Conservation (phyloP, 2,888 invertebrate species). For the Timandra comae region DNA sequence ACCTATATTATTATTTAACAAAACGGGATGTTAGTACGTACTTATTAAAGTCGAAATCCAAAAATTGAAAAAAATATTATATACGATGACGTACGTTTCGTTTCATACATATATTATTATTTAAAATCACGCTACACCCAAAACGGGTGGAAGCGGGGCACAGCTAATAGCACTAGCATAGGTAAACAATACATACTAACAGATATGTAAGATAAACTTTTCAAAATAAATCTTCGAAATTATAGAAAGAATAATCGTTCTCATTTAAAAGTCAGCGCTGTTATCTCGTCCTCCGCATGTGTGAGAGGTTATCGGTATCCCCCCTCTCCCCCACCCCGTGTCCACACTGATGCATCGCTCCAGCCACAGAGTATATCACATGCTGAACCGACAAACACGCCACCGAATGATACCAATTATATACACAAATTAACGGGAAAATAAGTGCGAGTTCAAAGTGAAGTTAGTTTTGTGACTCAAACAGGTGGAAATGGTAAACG, state of each 20-base stretch:
- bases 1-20: too few species aligned
- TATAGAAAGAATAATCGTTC: conserved; percentile 50
- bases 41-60: too few species aligned
- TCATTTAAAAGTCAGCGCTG: conserved; percentile 58
- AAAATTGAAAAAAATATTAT: too few species aligned
- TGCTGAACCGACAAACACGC: conserved; percentile 46
- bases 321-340: conserved; percentile 28
- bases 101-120: too few species aligned
- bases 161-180: too few species aligned
- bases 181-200: too few species aligned
- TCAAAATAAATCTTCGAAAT: conserved; percentile 5
- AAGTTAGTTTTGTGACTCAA: conserved; percentile 37
- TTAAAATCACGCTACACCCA: too few species aligned
- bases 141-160: too few species aligned
- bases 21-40: too few species aligned
- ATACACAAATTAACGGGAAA: conserved; percentile 22
- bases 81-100: too few species aligned
- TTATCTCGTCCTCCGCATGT: conserved; percentile 62
- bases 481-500: conserved; percentile 67
- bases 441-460: conserved; percentile 11
- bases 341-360: conserved; percentile 39
- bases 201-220: too few species aligned
- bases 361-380: conserved; percentile 29
- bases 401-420: conserved; percentile 27
- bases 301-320: conserved; percentile 59